A percentile compares a stretch with the other conserved stretches of the same genome.
Conservation (phyloP, 2,113 vertebrate genomes). For the Macrotus californicus region DNA sequence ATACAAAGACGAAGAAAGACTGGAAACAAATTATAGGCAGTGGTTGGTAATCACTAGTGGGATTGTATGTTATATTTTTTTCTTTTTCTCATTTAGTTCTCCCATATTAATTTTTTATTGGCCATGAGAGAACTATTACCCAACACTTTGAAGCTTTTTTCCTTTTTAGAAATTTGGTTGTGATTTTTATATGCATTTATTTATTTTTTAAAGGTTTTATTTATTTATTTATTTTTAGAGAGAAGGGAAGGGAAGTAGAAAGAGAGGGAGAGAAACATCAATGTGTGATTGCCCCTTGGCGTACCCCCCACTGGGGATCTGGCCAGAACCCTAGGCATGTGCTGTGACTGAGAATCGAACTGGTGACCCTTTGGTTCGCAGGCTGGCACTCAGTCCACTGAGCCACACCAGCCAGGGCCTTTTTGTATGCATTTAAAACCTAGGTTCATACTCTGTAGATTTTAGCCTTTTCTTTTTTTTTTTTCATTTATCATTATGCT, state of each 20-base stretch:
- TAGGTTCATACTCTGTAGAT: neutral
- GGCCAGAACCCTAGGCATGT: no score
- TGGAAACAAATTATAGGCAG: neutral
- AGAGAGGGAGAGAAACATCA: no score
- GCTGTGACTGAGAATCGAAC: no score
- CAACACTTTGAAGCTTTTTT: slow-evolving; percentile 22
- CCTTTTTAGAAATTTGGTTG: neutral
- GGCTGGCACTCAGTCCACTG: no score
- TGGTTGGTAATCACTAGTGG: neutral
- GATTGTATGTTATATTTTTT: neutral
- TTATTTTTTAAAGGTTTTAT: no score
- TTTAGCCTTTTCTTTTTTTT: neutral
- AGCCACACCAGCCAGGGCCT: neutral
- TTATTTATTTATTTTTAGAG: no score
- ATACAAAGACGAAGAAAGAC: neutral
- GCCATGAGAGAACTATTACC: neutral
- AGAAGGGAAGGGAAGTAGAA: no score
- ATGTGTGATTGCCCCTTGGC: no score
- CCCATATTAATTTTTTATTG: neutral
- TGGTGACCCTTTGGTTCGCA: no score
- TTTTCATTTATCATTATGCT: neutral
- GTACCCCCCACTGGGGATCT: no score
- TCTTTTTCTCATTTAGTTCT: neutral
- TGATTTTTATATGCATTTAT: neutral
- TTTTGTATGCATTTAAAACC: neutral